phyloP scores from a whole-genome alignment of 2,113 vertebrate genomes.

The Apteryx mantelli region DNA sequence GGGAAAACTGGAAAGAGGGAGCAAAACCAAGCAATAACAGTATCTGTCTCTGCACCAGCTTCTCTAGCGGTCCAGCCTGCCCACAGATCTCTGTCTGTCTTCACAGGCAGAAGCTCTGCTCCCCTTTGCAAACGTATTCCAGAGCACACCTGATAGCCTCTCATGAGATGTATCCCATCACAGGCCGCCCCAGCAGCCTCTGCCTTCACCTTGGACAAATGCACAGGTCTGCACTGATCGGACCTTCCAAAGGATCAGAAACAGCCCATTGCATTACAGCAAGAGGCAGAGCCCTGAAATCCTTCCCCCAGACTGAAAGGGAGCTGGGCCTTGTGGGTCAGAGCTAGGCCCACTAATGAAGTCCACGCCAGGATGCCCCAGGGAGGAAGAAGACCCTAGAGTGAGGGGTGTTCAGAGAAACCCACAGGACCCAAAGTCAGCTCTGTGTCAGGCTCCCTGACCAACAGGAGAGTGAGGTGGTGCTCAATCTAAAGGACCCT shows the following conservation, averaged over 20 bases:
- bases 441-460: neutral
- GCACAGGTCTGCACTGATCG: neutral
- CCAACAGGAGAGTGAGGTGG: neutral
- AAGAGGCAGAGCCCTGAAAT: neutral
- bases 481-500: neutral
- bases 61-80: neutral
- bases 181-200: neutral
- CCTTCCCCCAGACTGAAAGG: too few relatives aligned
- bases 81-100: neutral
- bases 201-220: neutral
- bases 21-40: neutral
- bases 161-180: neutral
- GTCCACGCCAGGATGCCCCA: too few relatives aligned
- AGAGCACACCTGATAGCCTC: neutral
- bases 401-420: neutral
- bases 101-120: neutral
- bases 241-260: neutral
- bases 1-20: neutral
- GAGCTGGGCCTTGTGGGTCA: too few relatives aligned
- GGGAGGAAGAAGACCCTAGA: too few relatives aligned
- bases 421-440: neutral
- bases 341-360: neutral
- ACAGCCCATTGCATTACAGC: rapidly evolving
- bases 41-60: neutral
- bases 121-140: neutral